Evolutionary conservation across 2,113 vertebrate species (phyloP).

Genomic region (Scortum barcoo): DNA sequence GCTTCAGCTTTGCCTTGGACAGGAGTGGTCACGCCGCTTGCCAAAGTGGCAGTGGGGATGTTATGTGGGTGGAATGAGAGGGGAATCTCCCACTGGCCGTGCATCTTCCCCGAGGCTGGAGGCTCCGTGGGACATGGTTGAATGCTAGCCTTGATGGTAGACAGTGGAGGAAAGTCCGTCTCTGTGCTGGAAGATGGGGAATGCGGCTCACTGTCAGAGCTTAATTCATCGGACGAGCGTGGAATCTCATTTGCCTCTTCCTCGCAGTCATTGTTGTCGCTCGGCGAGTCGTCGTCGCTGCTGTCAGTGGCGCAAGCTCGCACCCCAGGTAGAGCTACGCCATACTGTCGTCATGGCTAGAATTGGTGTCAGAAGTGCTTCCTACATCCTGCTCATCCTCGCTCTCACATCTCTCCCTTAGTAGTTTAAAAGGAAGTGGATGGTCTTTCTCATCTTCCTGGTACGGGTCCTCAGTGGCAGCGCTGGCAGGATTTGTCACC

Average conservation of each 20-base stretch:
- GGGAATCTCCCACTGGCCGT: constrained; percentile 52
- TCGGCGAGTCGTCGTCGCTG: not conserved
- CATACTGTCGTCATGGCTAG: constrained; percentile 13
- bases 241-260: constrained; percentile 1
- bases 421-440: constrained; percentile 3
- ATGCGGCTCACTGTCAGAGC: constrained; percentile 19
- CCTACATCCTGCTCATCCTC: constrained; percentile 28
- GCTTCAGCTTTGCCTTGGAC: constrained; percentile 42
- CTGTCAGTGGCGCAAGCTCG: constrained; percentile 13
- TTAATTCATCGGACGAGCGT: not conserved
- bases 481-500: not conserved
- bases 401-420: constrained; percentile 13
- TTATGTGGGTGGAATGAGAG: constrained; percentile 40
- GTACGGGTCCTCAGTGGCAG: not conserved
- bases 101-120: constrained; percentile 38
- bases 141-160: constrained; percentile 25
- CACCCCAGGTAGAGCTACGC: constrained; percentile 11
- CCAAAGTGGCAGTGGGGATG: constrained; percentile 42
- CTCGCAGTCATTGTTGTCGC: constrained; percentile 5
- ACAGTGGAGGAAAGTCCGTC: constrained; percentile 40
- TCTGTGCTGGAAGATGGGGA: constrained; percentile 13
- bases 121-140: constrained; percentile 15
- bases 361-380: not conserved
- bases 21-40: not conserved
- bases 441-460: not conserved